These are phyloP conservation scores for Lomographa bimaculata DNA, from an alignment of 2,888 invertebrate genomes.

Conservation along the genomic window DNA sequence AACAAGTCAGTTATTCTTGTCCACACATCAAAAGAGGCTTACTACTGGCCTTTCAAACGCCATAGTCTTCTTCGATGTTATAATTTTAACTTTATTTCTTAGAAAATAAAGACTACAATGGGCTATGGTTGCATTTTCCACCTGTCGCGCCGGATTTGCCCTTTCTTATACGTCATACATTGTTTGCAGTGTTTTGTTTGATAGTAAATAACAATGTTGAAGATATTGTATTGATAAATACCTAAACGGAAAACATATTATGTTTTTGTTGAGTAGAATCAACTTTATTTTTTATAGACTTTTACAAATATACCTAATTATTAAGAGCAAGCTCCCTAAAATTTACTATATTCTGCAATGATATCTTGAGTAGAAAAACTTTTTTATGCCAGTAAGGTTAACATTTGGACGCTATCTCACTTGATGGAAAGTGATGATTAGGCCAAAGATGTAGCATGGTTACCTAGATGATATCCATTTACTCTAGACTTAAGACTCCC, in stretches of 20 bases:
- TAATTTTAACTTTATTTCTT: slow-evolving; percentile 26
- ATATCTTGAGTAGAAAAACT: no score
- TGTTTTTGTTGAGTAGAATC: no score
- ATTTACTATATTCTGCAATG: no score
- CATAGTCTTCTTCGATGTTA: slow-evolving; percentile 24
- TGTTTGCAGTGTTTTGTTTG: slow-evolving; percentile 58
- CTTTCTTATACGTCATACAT: slow-evolving; percentile 56
- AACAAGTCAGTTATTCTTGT: slow-evolving; percentile 63
- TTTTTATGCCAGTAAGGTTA: no score
- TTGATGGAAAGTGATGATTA: no score
- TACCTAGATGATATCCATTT: no score
- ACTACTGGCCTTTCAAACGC: slow-evolving; percentile 54
- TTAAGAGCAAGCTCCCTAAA: no score
- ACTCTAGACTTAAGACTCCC: no score
- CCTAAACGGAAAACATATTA: background rate
- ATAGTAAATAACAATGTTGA: slow-evolving; percentile 38
- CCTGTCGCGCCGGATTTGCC: slow-evolving; percentile 45
- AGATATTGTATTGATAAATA: slow-evolving; percentile 9
- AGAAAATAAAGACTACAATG: slow-evolving; percentile 23
- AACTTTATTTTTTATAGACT: no score
- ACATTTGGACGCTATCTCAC: no score
- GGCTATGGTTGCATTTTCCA: slow-evolving; percentile 21
- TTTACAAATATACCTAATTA: no score
- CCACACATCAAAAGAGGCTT: slow-evolving; percentile 73
- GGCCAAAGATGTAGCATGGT: no score